phyloP scores from a whole-genome alignment of 2,888 invertebrate genomes.

The Arge pagana region DNA sequence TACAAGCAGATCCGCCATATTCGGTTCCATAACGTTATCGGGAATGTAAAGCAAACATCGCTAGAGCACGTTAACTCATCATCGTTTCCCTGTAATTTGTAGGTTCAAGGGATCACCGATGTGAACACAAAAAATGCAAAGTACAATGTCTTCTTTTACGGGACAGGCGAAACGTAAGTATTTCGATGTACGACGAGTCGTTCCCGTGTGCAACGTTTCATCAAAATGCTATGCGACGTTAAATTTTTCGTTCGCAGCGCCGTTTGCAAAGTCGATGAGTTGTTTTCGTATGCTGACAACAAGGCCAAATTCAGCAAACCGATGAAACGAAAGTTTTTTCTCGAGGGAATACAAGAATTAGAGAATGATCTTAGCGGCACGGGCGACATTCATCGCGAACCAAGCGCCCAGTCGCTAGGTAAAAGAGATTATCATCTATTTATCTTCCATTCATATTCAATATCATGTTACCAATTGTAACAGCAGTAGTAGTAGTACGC shows the following conservation, averaged over 20 bases:
- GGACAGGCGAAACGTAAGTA: slow-evolving; percentile 89
- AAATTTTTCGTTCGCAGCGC: slow-evolving; percentile 60
- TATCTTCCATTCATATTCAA: too few species aligned
- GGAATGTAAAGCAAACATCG: too few species aligned
- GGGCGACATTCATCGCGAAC: slow-evolving; percentile 39
- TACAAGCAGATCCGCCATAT: too few species aligned
- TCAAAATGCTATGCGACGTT: slow-evolving; percentile 19
- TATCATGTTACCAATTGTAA: too few species aligned
- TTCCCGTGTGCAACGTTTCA: too few species aligned
- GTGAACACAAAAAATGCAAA: slow-evolving; percentile 69
- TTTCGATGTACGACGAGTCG: too few species aligned
- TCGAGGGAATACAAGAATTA: slow-evolving; percentile 87
- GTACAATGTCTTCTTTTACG: slow-evolving; percentile 90
- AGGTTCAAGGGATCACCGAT: slow-evolving; percentile 65
- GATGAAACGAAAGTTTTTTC: slow-evolving; percentile 81
- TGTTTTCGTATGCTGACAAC: slow-evolving; percentile 80
- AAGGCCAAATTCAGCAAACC: slow-evolving; percentile 80
- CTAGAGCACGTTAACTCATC: too few species aligned
- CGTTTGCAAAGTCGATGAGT: slow-evolving; percentile 80
- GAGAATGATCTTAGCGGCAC: slow-evolving; percentile 75
- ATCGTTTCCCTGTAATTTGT: slow-evolving; percentile 50
- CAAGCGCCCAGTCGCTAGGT: slow-evolving; percentile 7
- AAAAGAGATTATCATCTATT: too few species aligned
- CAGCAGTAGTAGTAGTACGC: too few species aligned
- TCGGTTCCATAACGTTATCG: too few species aligned